Evolutionary conservation across 2,113 vertebrate species (phyloP).

Genomic region (Gobio gobio): DNA sequence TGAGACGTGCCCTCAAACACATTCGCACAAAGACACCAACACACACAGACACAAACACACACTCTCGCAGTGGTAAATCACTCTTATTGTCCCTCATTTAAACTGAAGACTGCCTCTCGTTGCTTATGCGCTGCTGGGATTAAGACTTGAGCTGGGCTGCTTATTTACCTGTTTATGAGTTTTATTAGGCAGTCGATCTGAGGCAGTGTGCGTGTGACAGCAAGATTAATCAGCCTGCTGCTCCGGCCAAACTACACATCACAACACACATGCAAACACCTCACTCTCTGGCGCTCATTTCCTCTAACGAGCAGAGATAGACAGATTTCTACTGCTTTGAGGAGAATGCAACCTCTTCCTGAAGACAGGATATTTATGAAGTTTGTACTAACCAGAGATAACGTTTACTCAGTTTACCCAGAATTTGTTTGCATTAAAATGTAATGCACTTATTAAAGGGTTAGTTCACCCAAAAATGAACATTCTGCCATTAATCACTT

Average conservation of each 20-base stretch:
- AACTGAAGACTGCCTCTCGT: slow-evolving; percentile 45
- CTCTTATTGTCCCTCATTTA: slow-evolving; percentile 55
- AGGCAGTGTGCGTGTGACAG: slow-evolving; percentile 59
- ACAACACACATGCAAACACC: slow-evolving; percentile 40
- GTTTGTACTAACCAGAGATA: neutral
- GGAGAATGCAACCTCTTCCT: neutral
- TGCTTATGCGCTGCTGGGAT: slow-evolving; percentile 56
- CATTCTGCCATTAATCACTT: no score
- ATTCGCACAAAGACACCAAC: slow-evolving; percentile 31
- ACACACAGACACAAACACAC: slow-evolving; percentile 31
- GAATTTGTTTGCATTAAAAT: neutral
- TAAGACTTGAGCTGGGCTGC: slow-evolving; percentile 54
- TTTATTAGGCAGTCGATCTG: slow-evolving; percentile 62
- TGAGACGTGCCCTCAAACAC: slow-evolving; percentile 23
- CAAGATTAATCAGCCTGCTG: slow-evolving; percentile 60
- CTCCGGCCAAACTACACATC: slow-evolving; percentile 54
- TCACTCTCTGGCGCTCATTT: slow-evolving; percentile 19
- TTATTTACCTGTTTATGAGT: slow-evolving; percentile 75
- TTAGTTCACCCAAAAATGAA: no score
- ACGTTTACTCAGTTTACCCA: neutral
- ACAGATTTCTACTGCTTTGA: slow-evolving; percentile 3
- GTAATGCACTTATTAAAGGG: no score
- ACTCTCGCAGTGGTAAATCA: slow-evolving; percentile 50
- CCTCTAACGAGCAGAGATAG: slow-evolving; percentile 28
- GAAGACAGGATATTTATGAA: neutral